Evolutionary conservation across 2,113 vertebrate genomes (phyloP), one percentile per base, ranked within the genome.

Genomic region (Lanius collurio): DNA sequence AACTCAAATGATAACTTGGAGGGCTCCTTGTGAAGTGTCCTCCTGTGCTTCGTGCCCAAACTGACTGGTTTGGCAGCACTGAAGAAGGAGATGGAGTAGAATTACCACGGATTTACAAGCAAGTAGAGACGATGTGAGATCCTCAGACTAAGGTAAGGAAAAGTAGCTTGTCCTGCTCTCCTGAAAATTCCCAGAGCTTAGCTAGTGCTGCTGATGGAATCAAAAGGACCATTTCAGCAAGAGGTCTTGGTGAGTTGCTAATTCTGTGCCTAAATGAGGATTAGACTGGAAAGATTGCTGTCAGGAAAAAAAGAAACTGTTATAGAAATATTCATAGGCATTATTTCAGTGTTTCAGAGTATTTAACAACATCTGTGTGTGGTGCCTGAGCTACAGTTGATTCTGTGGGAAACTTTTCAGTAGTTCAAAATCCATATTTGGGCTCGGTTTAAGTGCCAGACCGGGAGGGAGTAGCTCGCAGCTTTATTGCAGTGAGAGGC

Each of bases 391-490:
- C 39, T 41, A 31, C 79, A 44, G 64, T 3, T 6, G 7, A 4
- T 15, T 37, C 67, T 6, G 33, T 8, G 22, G 33, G 55, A n/a
- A 50, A 63, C 6, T 41, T 74, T 27, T 37, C 16, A 8, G 15
- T 2, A 26, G 33, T 31, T 35, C 0, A 12, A 10, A 62, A n/a
- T 39, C 15, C 3, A 2, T 10, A 7, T 21, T 26, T 2, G 9
- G 50, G 60, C 23, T 63, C 0, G 8, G n/a, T 37, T 46, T 11
- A 33, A 50, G 26, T 0, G 6, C 4, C 3, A 23, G 21, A 52
- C n/a, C 2, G 10, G 52, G 60, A n/a, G 39, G 46, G 41, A 53
- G 76, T 1, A 21, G 18, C 37, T 52, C 6, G 6, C 21, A 13
- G 35, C 5, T 41, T n/a, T 30, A 35, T 5, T 13, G 16, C 3